Evolutionary conservation across 1,140 invertebrate genomes (phyloP), one percentile per base, ranked within the genome.

Genomic region (Venustaconcha ellipsiformis): DNA sequence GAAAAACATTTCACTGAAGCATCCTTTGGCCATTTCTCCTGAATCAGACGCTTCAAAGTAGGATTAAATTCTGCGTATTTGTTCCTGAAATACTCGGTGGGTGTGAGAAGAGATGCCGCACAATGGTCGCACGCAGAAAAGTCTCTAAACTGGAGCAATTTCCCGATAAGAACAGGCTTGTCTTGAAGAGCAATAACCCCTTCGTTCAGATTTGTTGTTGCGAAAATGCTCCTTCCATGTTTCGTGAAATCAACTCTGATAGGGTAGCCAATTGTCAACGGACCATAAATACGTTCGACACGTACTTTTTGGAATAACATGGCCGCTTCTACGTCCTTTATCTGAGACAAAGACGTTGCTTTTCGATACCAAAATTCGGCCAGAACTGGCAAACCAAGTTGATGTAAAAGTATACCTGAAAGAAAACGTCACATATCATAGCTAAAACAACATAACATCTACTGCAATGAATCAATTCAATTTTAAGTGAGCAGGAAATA

Each of bases 291-390:
- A 17, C 87, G 79, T 20, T 80, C 80, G 15, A 84, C 83, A 57
- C 87, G 78, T 14, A 85, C 79, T 67, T 87, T 82, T 74, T 88
- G 87, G 77, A 88, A 88, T 17, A 83, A 62, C 14, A 80, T 75
- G 4, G 81, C 81, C 4, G 83, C 74, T 56, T 88, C 86, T 26
- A 83, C 62, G 37, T 83, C 83, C 23, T 78, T 80, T 1, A 26
- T 55, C n/a, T 48, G 18, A 55, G 82, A 78, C 20, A 64, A 18
- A 26, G 80, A 74, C 12, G 84, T 84, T 0, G 86, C 85, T 73
- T 86, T 87, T 17, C 87, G 66, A 1, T 86, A 70, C 87, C 87
- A 88, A 59, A 88, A 87, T 72, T 88, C 87, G 1, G 87, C 84
- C 72, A 83, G 60, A n/a, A 88, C 84, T 55, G 86, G 84, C 14